These are phyloP conservation scores for Cabera pusaria DNA, from an alignment of 2,888 invertebrate genomes.

Conservation along the genomic window DNA sequence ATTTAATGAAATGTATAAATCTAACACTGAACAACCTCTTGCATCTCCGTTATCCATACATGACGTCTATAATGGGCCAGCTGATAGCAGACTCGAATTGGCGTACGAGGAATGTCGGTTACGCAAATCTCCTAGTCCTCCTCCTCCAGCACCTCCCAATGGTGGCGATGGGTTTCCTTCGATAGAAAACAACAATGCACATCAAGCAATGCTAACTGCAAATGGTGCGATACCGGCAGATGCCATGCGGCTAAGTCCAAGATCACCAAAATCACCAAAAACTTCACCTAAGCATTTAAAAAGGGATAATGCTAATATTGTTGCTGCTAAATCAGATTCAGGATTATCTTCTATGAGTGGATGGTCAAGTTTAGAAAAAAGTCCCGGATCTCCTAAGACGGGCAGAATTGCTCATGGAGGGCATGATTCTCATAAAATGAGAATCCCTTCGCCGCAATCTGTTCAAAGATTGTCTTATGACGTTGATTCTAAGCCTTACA, in stretches of 20 bases:
- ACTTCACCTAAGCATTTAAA: constrained; percentile 87
- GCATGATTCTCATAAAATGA: constrained; percentile 70
- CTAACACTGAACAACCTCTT: constrained; percentile 73
- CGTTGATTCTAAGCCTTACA: constrained; percentile 71
- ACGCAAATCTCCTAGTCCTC: constrained; percentile 87
- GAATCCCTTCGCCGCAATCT: constrained; percentile 66
- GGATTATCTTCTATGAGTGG: constrained; percentile 94
- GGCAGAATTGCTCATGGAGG: constrained; percentile 62
- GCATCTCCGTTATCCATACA: constrained; percentile 85
- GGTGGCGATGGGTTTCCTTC: constrained; percentile 76
- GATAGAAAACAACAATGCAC: constrained; percentile 62
- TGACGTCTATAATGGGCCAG: constrained; percentile 84
- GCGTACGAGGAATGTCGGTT: constrained; percentile 76
- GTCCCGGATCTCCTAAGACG: constrained; percentile 90
- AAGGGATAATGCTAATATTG: constrained; percentile 84
- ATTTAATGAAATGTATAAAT: constrained; percentile 79
- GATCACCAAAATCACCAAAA: constrained; percentile 89
- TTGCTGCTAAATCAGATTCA: constrained; percentile 92
- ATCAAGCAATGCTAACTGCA: constrained; percentile 62
- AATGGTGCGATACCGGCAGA: constrained; percentile 57
- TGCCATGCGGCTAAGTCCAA: constrained; percentile 85
- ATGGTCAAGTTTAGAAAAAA: constrained; percentile 93
- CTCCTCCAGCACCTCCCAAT: constrained; percentile 92
- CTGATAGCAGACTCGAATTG: constrained; percentile 69
- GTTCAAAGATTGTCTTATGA: constrained; percentile 67